Percentiles rank a stretch among this genome's conserved stretches.
These are phyloP conservation scores for Aeoliscus strigatus DNA, from an alignment of 2,797 vertebrate species.

Conservation along the genomic window DNA sequence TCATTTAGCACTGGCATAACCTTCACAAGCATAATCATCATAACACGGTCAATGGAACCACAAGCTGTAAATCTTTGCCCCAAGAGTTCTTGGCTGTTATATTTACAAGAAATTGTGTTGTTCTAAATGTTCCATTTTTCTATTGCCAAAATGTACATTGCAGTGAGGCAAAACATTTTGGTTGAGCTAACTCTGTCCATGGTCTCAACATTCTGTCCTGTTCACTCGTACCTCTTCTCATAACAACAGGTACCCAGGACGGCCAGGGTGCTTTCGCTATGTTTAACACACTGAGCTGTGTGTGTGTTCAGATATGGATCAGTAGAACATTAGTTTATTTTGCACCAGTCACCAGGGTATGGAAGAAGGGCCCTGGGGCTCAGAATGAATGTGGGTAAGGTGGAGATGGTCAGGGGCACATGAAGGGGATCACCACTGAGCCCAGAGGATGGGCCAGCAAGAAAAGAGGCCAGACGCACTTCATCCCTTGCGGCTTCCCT, in stretches of 20 bases:
- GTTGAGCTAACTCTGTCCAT: conserved; percentile 39
- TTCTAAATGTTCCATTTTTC: conserved; percentile 30
- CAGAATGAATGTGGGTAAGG: conserved; percentile 45
- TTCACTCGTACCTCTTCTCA: conserved; percentile 18
- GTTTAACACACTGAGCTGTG: conserved; percentile 69
- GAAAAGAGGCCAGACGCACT: conserved; percentile 78
- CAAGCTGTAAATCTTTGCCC: conserved; percentile 54
- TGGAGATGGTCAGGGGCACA: conserved; percentile 76
- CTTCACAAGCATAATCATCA: conserved; percentile 70
- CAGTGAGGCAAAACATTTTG: conserved; percentile 41
- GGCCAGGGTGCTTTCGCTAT: conserved; percentile 60
- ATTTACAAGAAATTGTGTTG: conserved; percentile 34
- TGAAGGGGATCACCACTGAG: conserved; percentile 90
- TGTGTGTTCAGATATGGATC: conserved; percentile 32
- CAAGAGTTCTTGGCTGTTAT: conserved; percentile 30
- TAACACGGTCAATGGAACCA: conserved; percentile 67
- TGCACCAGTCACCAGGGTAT: conserved; percentile 69
- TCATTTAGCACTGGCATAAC: conserved; percentile 70
- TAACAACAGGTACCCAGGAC: conserved; percentile 34
- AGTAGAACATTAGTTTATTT: conserved; percentile 75
- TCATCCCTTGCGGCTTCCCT: conserved; percentile 80
- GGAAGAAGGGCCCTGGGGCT: conserved; percentile 35
- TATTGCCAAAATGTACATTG: conserved; percentile 46
- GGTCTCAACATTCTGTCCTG: conserved; percentile 23
- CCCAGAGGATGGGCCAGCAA: conserved; percentile 84